Conservation (phyloP, 2,888 invertebrate genomes). For the Gnatocerus cornutus region DNA sequence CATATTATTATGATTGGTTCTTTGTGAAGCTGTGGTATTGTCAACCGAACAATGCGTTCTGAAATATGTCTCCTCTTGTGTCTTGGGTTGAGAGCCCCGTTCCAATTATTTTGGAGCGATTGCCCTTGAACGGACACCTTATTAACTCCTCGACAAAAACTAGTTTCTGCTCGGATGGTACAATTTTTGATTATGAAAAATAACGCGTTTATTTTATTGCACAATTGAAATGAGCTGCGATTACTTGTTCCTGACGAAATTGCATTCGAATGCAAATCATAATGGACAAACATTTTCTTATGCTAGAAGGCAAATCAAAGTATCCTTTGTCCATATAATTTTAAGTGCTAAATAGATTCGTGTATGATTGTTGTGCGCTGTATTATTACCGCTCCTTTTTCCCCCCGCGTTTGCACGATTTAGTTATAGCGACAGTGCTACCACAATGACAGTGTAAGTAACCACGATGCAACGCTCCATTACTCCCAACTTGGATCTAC, state of each 20-base stretch:
- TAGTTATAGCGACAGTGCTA: slow-evolving; percentile 56
- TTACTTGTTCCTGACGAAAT: slow-evolving; percentile 34
- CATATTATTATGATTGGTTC: slow-evolving; percentile 52
- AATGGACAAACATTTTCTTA: slow-evolving; percentile 48
- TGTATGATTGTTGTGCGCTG: slow-evolving; percentile 58
- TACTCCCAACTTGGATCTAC: slow-evolving; percentile 41
- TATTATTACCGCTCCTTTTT: slow-evolving; percentile 58
- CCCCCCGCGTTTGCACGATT: slow-evolving; percentile 58
- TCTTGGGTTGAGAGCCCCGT: slow-evolving; percentile 44
- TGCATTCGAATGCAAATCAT: slow-evolving; percentile 44
- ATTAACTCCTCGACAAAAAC: slow-evolving; percentile 47
- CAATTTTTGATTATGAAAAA: slow-evolving; percentile 44
- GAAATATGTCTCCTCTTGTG: slow-evolving; percentile 48
- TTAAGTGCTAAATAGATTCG: slow-evolving; percentile 62
- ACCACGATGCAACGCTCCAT: slow-evolving; percentile 56
- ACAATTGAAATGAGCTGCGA: slow-evolving; percentile 36
- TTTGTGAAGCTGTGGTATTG: slow-evolving; percentile 49
- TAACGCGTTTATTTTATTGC: slow-evolving; percentile 40
- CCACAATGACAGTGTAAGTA: slow-evolving; percentile 55
- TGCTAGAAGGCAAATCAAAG: slow-evolving; percentile 58
- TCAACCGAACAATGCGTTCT: slow-evolving; percentile 50
- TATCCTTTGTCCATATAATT: slow-evolving; percentile 62
- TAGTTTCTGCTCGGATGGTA: slow-evolving; percentile 44
- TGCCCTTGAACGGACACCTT: slow-evolving; percentile 49
- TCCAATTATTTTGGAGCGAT: slow-evolving; percentile 50